Base-by-base conservation (phyloP, 2,797 vertebrate genomes). In the Macropodus opercularis region DNA sequence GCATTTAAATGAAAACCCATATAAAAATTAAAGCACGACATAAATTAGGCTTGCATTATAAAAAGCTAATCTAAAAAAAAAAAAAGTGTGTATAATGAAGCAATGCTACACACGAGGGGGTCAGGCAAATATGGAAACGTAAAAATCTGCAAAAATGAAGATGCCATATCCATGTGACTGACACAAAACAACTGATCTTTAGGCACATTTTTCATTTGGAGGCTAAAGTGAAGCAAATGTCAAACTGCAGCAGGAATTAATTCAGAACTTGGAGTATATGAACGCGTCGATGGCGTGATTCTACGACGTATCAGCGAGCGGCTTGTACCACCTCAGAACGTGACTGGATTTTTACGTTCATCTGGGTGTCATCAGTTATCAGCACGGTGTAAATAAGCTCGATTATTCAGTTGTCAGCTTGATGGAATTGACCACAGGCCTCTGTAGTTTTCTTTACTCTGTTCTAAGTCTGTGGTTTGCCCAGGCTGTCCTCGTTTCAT, bases 401-500 rank as follows among this genome's bases (percentile, higher is more conserved):
- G 18, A 18, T 5, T 23, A 2, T 10, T 34, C 13, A 13, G 3
- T 19, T 17, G 19, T 32, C 13, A 36, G 8, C 10, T 27, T 13
- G 15, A 29, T 42, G 11, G 15, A 24, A 4, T 17, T 5, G 18
- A 43, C 12, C 40, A 21, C 3, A 47, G 17, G 12, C 26, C 10
- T 46, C 17, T 52, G 7, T n/a, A 10, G 34, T 19, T 53, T 12
- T 12, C 29, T 24, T 51, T 26, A 5, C 35, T 48, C 15, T 47
- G 40, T n/a, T 38, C 62, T 41, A 4, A 39, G 9, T 34, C 31
- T 53, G 42, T 27, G 39, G 53, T 65, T 56, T 54, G 21, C 13
- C 48, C 54, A 66, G 3, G 3, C 44, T 32, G 48, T 14, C 21
- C 51, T 75, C 23, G 2, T 46, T 54, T 43, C 60, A 36, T 43